Percentiles rank a stretch among this genome's conserved stretches.
These are phyloP conservation scores for Harpalus rufipes DNA, from an alignment of 2,888 invertebrate species.

Conservation along the genomic window DNA sequence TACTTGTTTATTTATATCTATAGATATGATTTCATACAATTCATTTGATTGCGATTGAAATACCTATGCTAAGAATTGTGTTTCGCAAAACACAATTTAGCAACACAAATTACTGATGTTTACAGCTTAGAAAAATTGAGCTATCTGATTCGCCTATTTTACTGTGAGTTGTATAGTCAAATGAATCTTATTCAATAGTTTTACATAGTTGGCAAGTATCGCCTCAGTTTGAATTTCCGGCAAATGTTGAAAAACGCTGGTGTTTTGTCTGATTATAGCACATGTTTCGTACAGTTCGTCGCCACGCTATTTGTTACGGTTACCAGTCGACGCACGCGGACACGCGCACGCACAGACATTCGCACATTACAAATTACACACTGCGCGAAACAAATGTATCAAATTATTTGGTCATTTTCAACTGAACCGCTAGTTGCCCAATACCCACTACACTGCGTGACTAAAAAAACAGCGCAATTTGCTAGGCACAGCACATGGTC, in stretches of 20 bases:
- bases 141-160: too few species aligned
- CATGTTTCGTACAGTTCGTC: conserved; percentile 60
- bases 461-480: not conserved
- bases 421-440: conserved; percentile 42
- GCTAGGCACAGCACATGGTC: conserved; percentile 9
- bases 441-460: conserved; percentile 50
- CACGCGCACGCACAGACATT: conserved; percentile 61
- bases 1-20: too few species aligned
- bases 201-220: too few species aligned
- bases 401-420: conserved; percentile 67
- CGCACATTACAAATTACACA: conserved; percentile 65
- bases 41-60: too few species aligned
- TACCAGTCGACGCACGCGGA: conserved; percentile 50
- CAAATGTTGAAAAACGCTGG: conserved; percentile 54
- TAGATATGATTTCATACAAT: too few species aligned
- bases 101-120: too few species aligned
- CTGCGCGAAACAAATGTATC: conserved; percentile 65
- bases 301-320: conserved; percentile 65
- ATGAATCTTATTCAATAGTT: too few species aligned
- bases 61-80: too few species aligned
- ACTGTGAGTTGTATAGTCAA: too few species aligned
- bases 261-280: conserved; percentile 2
- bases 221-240: not conserved
- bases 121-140: too few species aligned
- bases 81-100: too few species aligned